Evolutionary conservation across 2,113 vertebrate species (phyloP), one percentile per base, ranked within the genome.

Genomic region (Bufo gargarizans): DNA sequence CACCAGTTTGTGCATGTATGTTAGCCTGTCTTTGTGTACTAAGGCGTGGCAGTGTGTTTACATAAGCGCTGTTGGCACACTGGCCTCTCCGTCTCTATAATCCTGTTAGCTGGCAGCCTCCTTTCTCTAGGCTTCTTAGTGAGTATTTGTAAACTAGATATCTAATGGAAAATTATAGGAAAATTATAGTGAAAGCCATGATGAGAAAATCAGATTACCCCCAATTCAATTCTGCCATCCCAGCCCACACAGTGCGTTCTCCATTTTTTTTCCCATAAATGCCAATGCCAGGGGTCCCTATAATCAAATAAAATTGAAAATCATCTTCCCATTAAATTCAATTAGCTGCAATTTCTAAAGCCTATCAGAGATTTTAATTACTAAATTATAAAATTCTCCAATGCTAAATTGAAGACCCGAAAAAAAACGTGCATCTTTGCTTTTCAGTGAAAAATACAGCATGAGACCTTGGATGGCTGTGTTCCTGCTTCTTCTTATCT

Each of bases 351-450:
- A 99, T 99, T 99, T 99, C 98, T 98, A 99, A 99, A 99, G 97
- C 98, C 98, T 99, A 99, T 99, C 97, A 98, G 98, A 99, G 98
- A 99, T 99, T 99, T 99, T 99, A 99, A 99, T 99, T 99, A 99
- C 98, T 99, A 99, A 99, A 99, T 99, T 99, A 99, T 99, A 97
- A 98, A 98, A 99, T 98, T 99, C 98, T 99, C 97, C 96, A 97
- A 98, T 96, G 98, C 96, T 97, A 98, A 99, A 99, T 97, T 98
- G 96, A 97, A 97, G 97, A 95, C 93, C 94, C 96, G 94, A 96
- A 96, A 95, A 96, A 98, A 99, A 96, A 96, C 94, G 91, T 95
- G 95, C 97, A 98, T 97, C 96, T 95, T 96, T 96, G 95, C 95
- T 94, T 96, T 96, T 96, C 95, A 95, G 95, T 95, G 94, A 93